Conservation (phyloP, 2,888 invertebrate species). For the Heteromyza rotundicornis region DNA sequence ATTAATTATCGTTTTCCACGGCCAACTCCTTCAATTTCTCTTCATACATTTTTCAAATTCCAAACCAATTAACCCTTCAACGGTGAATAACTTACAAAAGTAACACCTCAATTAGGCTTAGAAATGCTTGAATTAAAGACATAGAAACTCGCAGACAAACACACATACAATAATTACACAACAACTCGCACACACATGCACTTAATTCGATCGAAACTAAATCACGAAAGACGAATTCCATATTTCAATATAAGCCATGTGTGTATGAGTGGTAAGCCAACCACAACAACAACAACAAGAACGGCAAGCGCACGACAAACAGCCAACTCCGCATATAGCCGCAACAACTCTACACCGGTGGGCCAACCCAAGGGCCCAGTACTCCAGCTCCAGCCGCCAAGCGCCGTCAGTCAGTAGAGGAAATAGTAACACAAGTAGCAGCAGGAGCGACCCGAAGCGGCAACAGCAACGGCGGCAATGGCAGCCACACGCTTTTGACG, state of each 20-base stretch:
- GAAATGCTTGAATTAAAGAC: no score
- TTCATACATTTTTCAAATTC: no score
- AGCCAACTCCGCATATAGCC: background rate
- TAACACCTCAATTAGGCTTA: no score
- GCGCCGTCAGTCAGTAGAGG: no score
- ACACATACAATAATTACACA: background rate
- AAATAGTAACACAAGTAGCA: no score
- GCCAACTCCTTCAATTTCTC: no score
- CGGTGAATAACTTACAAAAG: no score
- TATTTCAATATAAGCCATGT: background rate
- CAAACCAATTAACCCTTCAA: no score
- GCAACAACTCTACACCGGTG: no score
- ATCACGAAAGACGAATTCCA: background rate
- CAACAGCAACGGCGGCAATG: background rate
- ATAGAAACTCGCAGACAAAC: background rate
- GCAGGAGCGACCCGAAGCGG: background rate
- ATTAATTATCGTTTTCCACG: no score
- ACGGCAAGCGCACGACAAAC: no score
- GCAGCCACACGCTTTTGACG: background rate
- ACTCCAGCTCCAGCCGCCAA: background rate
- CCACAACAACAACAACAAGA: background rate
- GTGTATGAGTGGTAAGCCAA: background rate
- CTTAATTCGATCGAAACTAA: background rate
- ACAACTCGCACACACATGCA: background rate
- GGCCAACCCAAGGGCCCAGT: background rate